Percentiles rank a stretch among this genome's conserved stretches.
Conservation (phyloP, 1,140 invertebrate species). For the Portunus trituberculatus region DNA sequence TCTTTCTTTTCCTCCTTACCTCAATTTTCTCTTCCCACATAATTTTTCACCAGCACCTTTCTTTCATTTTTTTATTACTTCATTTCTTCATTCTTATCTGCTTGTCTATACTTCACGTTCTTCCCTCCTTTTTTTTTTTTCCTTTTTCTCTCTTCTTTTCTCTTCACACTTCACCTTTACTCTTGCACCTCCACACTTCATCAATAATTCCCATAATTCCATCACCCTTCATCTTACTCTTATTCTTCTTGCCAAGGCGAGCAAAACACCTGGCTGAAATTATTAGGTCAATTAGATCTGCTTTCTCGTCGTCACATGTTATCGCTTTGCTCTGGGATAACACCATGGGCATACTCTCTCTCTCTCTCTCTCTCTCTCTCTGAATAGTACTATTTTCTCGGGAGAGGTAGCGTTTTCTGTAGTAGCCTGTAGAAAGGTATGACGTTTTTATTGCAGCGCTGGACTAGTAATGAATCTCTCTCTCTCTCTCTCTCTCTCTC, state of each 20-base stretch:
- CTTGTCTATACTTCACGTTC: no score
- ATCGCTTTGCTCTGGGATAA: background rate
- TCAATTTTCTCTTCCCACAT: background rate
- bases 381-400: background rate
- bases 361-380: conserved; percentile 20
- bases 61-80: no score
- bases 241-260: background rate
- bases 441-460: no score
- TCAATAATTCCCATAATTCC: no score
- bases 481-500: conserved; percentile 20
- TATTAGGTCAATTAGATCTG: background rate
- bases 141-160: background rate
- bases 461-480: background rate
- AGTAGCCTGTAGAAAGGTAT: no score
- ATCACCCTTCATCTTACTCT: background rate
- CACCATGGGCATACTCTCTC: background rate
- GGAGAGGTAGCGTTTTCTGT: no score
- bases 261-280: background rate
- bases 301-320: background rate
- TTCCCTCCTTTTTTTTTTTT: no score
- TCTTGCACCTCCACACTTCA: background rate
- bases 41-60: background rate
- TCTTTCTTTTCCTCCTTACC: background rate
- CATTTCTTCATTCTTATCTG: no score
- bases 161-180: background rate